phyloP scores from a whole-genome alignment of 2,113 vertebrate species.

The Halichoerus grypus region DNA sequence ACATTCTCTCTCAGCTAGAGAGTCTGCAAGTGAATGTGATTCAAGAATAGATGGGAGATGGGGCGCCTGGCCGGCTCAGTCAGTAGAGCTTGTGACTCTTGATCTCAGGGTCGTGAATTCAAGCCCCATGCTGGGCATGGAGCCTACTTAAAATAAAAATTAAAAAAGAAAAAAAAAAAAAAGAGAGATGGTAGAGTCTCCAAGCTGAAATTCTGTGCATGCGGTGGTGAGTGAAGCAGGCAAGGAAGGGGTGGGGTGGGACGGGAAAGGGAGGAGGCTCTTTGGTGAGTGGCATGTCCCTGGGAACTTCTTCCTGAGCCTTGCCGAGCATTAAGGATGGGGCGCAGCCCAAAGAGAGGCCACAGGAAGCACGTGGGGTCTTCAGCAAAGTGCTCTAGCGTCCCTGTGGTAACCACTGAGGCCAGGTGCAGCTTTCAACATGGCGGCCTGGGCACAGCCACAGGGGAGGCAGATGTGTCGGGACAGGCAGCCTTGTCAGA shows the following conservation, averaged over 20 bases:
- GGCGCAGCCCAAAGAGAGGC: not conserved
- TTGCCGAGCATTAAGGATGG: not conserved
- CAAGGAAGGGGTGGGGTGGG: not conserved
- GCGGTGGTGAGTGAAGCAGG: not conserved
- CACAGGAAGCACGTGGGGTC: not conserved
- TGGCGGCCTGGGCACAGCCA: not conserved
- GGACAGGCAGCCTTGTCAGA: not conserved
- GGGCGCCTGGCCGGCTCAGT: not conserved
- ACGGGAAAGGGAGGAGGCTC: not conserved
- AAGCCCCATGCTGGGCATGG: not conserved
- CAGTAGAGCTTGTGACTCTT: not conserved
- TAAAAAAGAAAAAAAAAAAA: not conserved
- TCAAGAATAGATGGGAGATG: not conserved
- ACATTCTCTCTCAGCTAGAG: not conserved
- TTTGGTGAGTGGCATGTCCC: not conserved
- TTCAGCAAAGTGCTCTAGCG: not conserved
- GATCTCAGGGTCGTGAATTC: not conserved
- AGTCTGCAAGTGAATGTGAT: not conserved
- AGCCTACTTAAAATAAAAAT: not conserved
- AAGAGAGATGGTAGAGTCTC: not conserved
- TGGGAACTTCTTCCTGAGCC: not conserved
- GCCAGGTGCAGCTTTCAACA: fast-evolving
- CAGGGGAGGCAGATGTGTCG: not conserved
- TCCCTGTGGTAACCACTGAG: not conserved
- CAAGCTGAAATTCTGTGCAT: not conserved